phyloP scores from a whole-genome alignment of 2,888 invertebrate species.

The Mythimna ferrago region DNA sequence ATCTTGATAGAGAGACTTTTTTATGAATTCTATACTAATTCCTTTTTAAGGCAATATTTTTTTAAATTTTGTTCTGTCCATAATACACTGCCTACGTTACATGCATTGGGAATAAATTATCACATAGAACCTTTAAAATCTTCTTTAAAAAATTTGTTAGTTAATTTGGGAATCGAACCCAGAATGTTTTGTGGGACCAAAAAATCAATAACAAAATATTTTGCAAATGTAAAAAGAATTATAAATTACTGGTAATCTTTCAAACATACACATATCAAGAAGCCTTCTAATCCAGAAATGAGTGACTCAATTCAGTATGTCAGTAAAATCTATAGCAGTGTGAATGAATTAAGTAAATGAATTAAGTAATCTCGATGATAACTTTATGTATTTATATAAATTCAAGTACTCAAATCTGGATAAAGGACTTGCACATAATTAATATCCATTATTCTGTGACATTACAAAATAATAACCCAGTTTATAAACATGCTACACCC shows the following conservation, averaged over 20 bases:
- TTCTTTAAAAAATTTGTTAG: not conserved
- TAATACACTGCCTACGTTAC: not conserved
- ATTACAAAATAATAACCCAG: slow-evolving; percentile 1
- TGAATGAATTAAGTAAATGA: not conserved
- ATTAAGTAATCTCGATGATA: not conserved
- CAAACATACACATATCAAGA: not conserved
- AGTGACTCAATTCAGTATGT: not conserved
- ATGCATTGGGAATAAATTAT: not conserved
- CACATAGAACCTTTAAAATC: not conserved
- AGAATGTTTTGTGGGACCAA: not conserved
- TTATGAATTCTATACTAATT: not conserved
- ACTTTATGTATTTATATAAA: not conserved
- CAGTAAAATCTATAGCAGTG: not conserved
- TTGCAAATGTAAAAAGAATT: not conserved
- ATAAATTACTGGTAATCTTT: not conserved
- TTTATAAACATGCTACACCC: slow-evolving; percentile 45
- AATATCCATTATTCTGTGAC: not conserved
- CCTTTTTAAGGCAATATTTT: too few species aligned
- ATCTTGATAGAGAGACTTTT: not conserved
- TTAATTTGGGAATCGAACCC: slow-evolving; percentile 37
- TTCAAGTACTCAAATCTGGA: slow-evolving; percentile 7
- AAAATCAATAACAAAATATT: not conserved
- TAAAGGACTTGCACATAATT: not conserved
- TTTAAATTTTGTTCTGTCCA: too few species aligned
- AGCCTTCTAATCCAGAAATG: slow-evolving; percentile 13